A percentile compares a stretch with the other conserved stretches of the same genome.
Conservation (phyloP, 2,888 invertebrate genomes). For the Diplolepis rosae region DNA sequence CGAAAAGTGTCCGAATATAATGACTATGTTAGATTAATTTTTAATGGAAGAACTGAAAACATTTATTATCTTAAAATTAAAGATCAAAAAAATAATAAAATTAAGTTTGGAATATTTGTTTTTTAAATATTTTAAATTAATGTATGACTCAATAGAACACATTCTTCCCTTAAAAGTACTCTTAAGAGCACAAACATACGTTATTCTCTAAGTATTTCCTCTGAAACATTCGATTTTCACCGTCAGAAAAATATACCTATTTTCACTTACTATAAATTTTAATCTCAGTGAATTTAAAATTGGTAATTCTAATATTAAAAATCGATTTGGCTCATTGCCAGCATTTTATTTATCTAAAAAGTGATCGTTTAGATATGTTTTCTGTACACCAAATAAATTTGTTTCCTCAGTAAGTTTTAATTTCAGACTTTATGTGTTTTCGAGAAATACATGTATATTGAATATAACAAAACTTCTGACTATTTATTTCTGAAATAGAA, state of each 20-base stretch:
- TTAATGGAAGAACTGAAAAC: background rate
- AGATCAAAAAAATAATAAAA: background rate
- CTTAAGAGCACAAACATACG: background rate
- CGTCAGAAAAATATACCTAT: too few species aligned
- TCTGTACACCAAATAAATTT: background rate
- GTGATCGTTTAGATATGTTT: background rate
- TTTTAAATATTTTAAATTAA: too few species aligned
- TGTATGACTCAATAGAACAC: background rate
- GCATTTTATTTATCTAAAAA: background rate
- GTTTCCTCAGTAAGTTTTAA: background rate
- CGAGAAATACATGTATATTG: slow-evolving; percentile 41
- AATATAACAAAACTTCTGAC: slow-evolving; percentile 17
- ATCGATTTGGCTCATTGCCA: background rate
- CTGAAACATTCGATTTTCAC: background rate
- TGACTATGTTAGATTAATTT: background rate
- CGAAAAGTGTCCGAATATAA: background rate
- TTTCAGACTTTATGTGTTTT: slow-evolving; percentile 41
- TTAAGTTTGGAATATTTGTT: background rate
- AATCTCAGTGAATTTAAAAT: background rate
- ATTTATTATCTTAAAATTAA: background rate
- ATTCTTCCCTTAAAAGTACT: slow-evolving; percentile 1
- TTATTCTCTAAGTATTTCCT: background rate
- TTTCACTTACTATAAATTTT: background rate
- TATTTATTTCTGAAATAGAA: background rate
- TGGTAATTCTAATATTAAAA: background rate